Percentiles rank a stretch among this genome's conserved stretches.
Evolutionary conservation across 2,888 invertebrate species (phyloP).

Genomic region (Andrena marginata): DNA sequence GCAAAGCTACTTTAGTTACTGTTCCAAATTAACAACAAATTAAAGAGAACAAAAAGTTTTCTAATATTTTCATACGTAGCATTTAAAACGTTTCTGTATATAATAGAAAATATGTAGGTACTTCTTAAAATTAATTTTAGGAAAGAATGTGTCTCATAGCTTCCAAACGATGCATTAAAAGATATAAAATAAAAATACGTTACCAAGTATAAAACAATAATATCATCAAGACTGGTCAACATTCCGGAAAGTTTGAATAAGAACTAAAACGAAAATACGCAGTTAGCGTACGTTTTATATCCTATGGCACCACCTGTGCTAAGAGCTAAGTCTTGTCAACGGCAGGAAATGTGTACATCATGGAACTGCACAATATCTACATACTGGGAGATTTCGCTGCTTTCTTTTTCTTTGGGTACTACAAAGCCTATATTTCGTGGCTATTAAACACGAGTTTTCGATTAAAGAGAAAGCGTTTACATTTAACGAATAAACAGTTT

Average conservation of each 20-base stretch:
- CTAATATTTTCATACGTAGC: background rate
- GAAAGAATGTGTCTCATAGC: background rate
- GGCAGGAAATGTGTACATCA: constrained; percentile 71
- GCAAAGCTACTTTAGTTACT: background rate
- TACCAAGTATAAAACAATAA: constrained; percentile 59
- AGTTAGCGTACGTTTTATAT: constrained; percentile 71
- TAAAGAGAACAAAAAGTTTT: background rate
- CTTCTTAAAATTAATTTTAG: background rate
- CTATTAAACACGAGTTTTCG: background rate
- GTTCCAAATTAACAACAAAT: background rate
- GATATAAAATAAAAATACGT: constrained; percentile 21
- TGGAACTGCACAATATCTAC: constrained; percentile 49
- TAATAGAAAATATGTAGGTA: background rate
- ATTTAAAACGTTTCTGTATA: background rate
- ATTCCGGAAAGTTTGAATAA: constrained; percentile 48
- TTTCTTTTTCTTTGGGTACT: constrained; percentile 55
- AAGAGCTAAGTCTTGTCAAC: constrained; percentile 76
- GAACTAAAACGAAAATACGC: constrained; percentile 63
- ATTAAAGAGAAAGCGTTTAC: background rate
- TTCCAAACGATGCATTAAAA: background rate
- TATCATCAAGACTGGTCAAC: constrained; percentile 41
- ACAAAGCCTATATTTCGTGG: background rate
- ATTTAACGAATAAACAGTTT: background rate
- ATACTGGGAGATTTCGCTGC: constrained; percentile 54
- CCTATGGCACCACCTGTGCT: constrained; percentile 47